Conservation (phyloP, 2,888 invertebrate species). For the Metallyticus violacea region DNA sequence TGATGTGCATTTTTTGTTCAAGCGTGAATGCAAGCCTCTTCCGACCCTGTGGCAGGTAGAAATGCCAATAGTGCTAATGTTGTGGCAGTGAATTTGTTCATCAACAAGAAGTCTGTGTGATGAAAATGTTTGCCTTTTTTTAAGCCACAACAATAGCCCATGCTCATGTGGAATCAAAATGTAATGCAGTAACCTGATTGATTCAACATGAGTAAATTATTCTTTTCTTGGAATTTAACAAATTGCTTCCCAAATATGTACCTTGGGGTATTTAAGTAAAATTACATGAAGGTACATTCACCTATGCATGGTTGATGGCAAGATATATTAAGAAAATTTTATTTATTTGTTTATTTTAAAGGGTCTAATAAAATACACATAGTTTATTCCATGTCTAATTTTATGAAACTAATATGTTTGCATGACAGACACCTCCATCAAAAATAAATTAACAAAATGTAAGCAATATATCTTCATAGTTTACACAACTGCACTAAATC, state of each 20-base stretch:
- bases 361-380: too few species aligned
- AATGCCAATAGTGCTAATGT: constrained; percentile 12
- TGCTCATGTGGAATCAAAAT: not conserved
- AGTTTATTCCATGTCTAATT: too few species aligned
- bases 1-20: constrained; percentile 60
- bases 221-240: not conserved
- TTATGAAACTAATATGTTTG: too few species aligned
- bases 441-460: not conserved
- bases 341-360: too few species aligned
- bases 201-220: not conserved
- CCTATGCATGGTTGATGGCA: not conserved
- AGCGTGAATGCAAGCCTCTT: constrained; percentile 59
- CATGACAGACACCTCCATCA: not conserved
- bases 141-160: not conserved
- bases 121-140: too few species aligned
- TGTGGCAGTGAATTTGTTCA: not conserved
- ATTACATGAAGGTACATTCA: not conserved
- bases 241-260: too few species aligned
- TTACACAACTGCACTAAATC: not conserved
- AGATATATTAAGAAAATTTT: not conserved
- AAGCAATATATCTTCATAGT: too few species aligned
- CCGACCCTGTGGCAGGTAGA: constrained; percentile 49
- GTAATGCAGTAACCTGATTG: not conserved
- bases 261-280: too few species aligned
- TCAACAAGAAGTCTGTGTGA: too few species aligned